Conservation (phyloP, 2,888 invertebrate genomes). For the Bimastos eiseni region DNA sequence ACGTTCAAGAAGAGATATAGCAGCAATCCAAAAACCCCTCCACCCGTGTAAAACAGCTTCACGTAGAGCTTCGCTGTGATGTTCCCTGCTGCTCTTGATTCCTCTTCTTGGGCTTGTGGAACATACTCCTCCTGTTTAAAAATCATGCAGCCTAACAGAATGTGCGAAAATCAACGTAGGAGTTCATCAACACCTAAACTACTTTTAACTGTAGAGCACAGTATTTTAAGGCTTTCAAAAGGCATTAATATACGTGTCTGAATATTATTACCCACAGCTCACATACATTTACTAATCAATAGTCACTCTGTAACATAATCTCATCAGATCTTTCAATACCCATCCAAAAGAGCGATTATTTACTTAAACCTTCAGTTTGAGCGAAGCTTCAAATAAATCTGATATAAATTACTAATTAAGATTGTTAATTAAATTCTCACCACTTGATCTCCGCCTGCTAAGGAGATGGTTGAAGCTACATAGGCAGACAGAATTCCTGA, state of each 20-base stretch:
- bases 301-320: too few species aligned
- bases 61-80: slow-evolving; percentile 69
- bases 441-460: background rate
- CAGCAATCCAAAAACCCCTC: slow-evolving; percentile 67
- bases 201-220: background rate
- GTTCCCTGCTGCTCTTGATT: slow-evolving; percentile 64
- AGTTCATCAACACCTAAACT: background rate
- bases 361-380: too few species aligned
- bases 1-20: slow-evolving; percentile 68
- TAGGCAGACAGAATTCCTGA: background rate
- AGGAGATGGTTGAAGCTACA: background rate
- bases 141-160: too few species aligned
- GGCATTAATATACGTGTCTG: too few species aligned
- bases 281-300: too few species aligned
- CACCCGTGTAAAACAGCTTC: slow-evolving; percentile 75
- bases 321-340: too few species aligned
- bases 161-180: background rate
- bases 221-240: too few species aligned
- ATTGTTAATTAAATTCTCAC: too few species aligned
- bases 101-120: slow-evolving; percentile 47
- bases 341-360: too few species aligned
- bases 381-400: too few species aligned
- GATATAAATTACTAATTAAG: too few species aligned
- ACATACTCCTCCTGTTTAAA: slow-evolving; percentile 40
- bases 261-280: too few species aligned